A percentile compares a stretch with the other conserved stretches of the same genome.
phyloP scores from a whole-genome alignment of 2,888 invertebrate species.

The Plebejus argus region DNA sequence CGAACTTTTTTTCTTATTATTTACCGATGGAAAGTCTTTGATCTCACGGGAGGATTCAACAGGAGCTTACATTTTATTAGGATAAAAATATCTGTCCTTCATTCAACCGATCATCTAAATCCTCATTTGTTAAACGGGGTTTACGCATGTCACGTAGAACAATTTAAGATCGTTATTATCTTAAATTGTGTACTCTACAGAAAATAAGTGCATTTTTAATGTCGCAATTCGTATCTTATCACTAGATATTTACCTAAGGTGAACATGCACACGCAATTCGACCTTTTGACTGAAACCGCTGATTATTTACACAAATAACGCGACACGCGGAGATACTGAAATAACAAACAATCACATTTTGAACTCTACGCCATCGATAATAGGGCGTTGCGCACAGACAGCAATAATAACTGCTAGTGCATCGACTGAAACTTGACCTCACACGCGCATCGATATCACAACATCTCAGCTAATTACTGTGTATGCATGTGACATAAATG shows the following conservation, averaged over 20 bases:
- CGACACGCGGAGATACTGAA: constrained; percentile 36
- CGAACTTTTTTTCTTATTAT: too few relatives aligned
- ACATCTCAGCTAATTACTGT: not conserved
- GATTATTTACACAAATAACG: constrained; percentile 42
- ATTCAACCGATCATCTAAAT: too few relatives aligned
- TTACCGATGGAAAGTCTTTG: too few relatives aligned
- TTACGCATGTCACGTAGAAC: too few relatives aligned
- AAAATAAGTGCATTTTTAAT: not conserved
- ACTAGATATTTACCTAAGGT: not conserved
- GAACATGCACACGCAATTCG: constrained; percentile 35
- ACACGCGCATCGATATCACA: constrained; percentile 31
- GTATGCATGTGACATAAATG: not conserved
- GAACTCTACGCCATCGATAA: not conserved
- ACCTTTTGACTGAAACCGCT: constrained; percentile 42
- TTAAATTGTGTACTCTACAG: too few relatives aligned
- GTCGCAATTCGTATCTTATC: not conserved
- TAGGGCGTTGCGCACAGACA: constrained; percentile 25
- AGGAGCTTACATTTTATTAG: too few relatives aligned
- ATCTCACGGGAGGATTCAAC: too few relatives aligned
- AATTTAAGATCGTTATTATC: too few relatives aligned
- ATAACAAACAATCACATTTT: not conserved
- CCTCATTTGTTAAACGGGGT: too few relatives aligned
- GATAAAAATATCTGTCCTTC: too few relatives aligned
- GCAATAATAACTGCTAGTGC: constrained; percentile 40
- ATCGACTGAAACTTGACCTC: constrained; percentile 42